phyloP scores from a whole-genome alignment of 1,140 invertebrate species.

The Bemisia tabaci region DNA sequence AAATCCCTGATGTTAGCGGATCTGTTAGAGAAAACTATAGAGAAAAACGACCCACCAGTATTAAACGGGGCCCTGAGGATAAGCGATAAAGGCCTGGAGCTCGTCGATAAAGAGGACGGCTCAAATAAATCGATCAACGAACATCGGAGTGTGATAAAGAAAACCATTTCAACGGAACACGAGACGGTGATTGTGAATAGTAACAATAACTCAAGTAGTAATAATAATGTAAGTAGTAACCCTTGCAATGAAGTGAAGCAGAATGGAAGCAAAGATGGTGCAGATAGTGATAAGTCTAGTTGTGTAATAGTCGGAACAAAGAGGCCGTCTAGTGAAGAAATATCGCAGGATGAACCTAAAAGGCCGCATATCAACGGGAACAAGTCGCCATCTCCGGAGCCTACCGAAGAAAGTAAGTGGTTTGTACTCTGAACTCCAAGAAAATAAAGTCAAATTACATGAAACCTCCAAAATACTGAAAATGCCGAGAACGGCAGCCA shows the following conservation, averaged over 20 bases:
- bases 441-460: no score
- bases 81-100: slow-evolving; percentile 43
- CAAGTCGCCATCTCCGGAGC: slow-evolving; percentile 14
- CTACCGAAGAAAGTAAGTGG: slow-evolving; percentile 15
- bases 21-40: slow-evolving; percentile 47
- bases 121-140: not conserved
- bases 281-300: not conserved
- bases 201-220: not conserved
- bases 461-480: no score
- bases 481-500: no score
- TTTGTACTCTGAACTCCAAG: no score
- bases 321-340: not conserved
- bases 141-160: not conserved
- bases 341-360: slow-evolving; percentile 16
- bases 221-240: not conserved
- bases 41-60: slow-evolving; percentile 38
- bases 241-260: not conserved
- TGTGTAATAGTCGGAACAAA: not conserved
- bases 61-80: slow-evolving; percentile 45
- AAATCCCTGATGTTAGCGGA: slow-evolving; percentile 43
- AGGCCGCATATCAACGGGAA: slow-evolving; percentile 22
- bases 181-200: not conserved
- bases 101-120: slow-evolving; percentile 27
- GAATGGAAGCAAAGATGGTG: not conserved
- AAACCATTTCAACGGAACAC: not conserved